Evolutionary conservation across 2,888 invertebrate genomes (phyloP).

Genomic region (Calephelis perditalis): DNA sequence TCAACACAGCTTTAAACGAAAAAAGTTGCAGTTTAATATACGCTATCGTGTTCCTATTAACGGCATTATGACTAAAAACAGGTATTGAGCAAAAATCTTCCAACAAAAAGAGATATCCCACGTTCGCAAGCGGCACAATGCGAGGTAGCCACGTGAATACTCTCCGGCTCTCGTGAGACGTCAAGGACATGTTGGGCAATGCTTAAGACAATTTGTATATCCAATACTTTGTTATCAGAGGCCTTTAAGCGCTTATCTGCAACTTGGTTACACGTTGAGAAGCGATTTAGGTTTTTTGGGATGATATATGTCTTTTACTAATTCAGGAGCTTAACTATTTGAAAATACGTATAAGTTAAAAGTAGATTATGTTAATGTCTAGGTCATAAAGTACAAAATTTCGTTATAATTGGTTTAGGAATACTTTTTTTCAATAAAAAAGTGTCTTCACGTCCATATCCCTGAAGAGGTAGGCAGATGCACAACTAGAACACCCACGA

Average conservation of each 20-base stretch:
- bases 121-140: constrained; percentile 35
- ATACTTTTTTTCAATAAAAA: no score
- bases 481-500: no score
- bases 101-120: constrained; percentile 37
- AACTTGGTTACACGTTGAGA: no score
- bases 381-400: no score
- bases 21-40: constrained; percentile 11
- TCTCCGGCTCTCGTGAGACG: constrained; percentile 32
- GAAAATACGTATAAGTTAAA: no score
- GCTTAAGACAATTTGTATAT: constrained; percentile 12
- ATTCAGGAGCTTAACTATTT: no score
- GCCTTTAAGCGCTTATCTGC: background rate
- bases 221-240: background rate
- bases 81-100: constrained; percentile 3
- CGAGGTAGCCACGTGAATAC: constrained; percentile 30
- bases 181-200: constrained; percentile 46
- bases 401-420: no score
- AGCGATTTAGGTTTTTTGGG: no score
- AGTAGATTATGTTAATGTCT: no score
- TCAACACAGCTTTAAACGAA: background rate
- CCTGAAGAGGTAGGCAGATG: no score
- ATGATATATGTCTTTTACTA: no score
- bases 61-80: constrained; percentile 4
- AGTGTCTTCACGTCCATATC: no score
- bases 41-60: constrained; percentile 10